phyloP scores from a whole-genome alignment of 2,113 vertebrate genomes.

The Zosterops pallidus region DNA sequence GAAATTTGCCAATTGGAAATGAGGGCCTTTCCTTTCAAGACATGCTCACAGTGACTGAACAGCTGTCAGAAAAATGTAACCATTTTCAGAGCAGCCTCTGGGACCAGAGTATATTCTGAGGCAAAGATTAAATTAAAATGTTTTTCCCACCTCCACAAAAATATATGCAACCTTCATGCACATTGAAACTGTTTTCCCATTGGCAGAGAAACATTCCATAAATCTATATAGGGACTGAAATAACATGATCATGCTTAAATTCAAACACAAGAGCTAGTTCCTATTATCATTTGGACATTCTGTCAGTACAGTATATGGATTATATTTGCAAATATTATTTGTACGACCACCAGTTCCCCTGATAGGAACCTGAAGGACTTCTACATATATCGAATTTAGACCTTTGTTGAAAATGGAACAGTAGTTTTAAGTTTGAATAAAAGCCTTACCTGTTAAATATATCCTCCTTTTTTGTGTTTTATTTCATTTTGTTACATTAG shows the following conservation, averaged over 20 bases:
- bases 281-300: not conserved
- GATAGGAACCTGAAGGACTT: not conserved
- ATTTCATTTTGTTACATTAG: not conserved
- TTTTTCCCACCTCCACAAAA: not conserved
- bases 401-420: not conserved
- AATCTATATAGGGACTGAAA: not conserved
- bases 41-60: not conserved
- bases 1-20: slow-evolving; percentile 40
- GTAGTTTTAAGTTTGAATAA: not conserved
- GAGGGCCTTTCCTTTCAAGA: not conserved
- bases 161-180: not conserved
- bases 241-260: not conserved
- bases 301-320: not conserved
- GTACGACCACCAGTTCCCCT: not conserved
- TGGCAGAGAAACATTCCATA: not conserved
- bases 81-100: not conserved
- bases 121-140: not conserved
- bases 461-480: not conserved
- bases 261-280: not conserved
- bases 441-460: not conserved
- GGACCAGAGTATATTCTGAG: not conserved
- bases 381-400: not conserved
- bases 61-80: not conserved
- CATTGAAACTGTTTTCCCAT: not conserved
- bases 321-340: not conserved